These are phyloP conservation scores for Brachionus angularis DNA, from an alignment of 1,140 invertebrate species.

Conservation along the genomic window DNA sequence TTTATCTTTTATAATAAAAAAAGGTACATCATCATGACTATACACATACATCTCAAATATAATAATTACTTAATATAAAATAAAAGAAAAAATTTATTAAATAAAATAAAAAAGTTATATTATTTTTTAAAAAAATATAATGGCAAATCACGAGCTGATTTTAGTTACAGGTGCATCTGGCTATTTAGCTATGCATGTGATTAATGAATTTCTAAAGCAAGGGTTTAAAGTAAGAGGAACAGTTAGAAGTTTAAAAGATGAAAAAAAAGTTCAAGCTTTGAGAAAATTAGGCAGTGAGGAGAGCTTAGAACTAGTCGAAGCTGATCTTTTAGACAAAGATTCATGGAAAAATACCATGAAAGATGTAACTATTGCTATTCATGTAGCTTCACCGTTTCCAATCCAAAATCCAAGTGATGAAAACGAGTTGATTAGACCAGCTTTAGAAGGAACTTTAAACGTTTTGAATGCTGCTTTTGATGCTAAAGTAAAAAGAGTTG, in stretches of 20 bases:
- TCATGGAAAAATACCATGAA: constrained; percentile 59
- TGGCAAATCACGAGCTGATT: too few relatives aligned
- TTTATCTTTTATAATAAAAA: too few relatives aligned
- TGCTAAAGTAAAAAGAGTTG: constrained; percentile 61
- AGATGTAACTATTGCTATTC: constrained; percentile 61
- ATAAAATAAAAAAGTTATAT: background rate
- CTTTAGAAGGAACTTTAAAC: constrained; percentile 62
- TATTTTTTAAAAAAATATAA: too few relatives aligned
- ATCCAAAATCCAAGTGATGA: constrained; percentile 53
- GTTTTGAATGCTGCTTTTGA: constrained; percentile 61
- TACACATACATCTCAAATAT: too few relatives aligned
- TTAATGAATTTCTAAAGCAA: constrained; percentile 60
- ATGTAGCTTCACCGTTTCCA: constrained; percentile 64
- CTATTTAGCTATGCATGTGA: constrained; percentile 62
- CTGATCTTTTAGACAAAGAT: constrained; percentile 53
- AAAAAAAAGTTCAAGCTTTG: constrained; percentile 57
- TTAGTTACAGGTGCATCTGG: constrained; percentile 64
- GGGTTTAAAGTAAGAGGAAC: constrained; percentile 62
- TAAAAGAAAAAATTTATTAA: background rate
- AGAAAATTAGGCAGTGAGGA: constrained; percentile 57
- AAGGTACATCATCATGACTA: too few relatives aligned
- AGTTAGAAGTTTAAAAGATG: constrained; percentile 60
- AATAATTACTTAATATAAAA: too few relatives aligned
- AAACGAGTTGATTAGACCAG: constrained; percentile 59
- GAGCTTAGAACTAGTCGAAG: constrained; percentile 58